Evolutionary conservation across 1,140 invertebrate species (phyloP), one percentile per base, ranked within the genome.

Genomic region (Ceratosolen solmsi): DNA sequence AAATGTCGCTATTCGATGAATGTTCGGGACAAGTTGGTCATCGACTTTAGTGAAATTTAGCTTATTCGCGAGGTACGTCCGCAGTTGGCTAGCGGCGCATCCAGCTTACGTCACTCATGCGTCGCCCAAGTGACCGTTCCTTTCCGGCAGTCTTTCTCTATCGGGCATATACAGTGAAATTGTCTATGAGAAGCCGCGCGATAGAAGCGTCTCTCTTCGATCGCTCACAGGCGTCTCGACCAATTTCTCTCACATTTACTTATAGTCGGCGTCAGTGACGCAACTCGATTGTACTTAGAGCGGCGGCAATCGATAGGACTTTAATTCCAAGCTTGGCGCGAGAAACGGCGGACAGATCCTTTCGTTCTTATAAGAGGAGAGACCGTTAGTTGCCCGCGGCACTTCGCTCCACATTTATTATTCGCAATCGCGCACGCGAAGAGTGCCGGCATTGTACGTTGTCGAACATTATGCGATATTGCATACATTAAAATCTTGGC

Each of bases 181-280:
- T 5, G 20, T 0, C 1, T 8, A 25, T 33, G 33, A 17, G 33
- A 22, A 5, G 5, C 11, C 38, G 65, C 65, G 60, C 9, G 15
- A 36, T 73, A 54, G 9, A 30, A 74, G 22, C n/a, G 72, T 80
- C 86, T 83, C 82, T 60, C n/a, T n/a, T n/a, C n/a, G n/a, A n/a
- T n/a, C n/a, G n/a, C n/a, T n/a, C n/a, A n/a, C n/a, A n/a, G n/a
- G n/a, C n/a, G n/a, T n/a, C n/a, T n/a, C n/a, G n/a, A n/a, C n/a
- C n/a, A n/a, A n/a, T n/a, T n/a, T n/a, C n/a, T n/a, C n/a, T n/a
- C n/a, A n/a, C n/a, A n/a, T n/a, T n/a, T n/a, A n/a, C n/a, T n/a
- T n/a, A n/a, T n/a, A n/a, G 41, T 17, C 38, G 36, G 30, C 11
- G 17, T 8, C 15, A 25, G 46, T 72, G 73, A 68, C 80, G 80